Conservation (phyloP, 2,888 invertebrate genomes). For the Drosophila kuntzei region DNA sequence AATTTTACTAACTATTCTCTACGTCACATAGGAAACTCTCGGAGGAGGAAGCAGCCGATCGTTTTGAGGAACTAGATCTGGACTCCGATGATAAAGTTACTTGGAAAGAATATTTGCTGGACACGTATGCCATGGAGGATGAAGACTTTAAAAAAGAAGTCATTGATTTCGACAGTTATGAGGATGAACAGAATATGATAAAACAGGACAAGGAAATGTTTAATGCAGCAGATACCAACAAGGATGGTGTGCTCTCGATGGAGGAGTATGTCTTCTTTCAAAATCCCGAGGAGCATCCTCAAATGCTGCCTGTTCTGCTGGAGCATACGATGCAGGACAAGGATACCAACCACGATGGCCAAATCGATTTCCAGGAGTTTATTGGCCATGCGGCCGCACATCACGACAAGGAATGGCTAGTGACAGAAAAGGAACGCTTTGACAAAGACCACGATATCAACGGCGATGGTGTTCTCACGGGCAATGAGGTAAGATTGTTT, state of each 20-base stretch:
- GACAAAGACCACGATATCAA: slow-evolving; percentile 94
- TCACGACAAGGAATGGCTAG: slow-evolving; percentile 90
- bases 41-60: slow-evolving; percentile 94
- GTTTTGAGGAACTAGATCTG: slow-evolving; percentile 93
- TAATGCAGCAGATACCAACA: slow-evolving; percentile 92
- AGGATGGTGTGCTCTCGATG: slow-evolving; percentile 90
- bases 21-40: slow-evolving; percentile 89
- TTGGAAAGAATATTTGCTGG: slow-evolving; percentile 96
- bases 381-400: slow-evolving; percentile 86
- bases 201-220: slow-evolving; percentile 95
- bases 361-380: slow-evolving; percentile 90
- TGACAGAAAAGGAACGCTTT: slow-evolving; percentile 92
- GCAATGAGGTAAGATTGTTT: slow-evolving; percentile 87
- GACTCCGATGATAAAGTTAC: slow-evolving; percentile 92
- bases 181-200: slow-evolving; percentile 88
- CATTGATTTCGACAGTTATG: slow-evolving; percentile 86
- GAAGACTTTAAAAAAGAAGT: slow-evolving; percentile 86
- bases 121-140: slow-evolving; percentile 92
- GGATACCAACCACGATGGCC: slow-evolving; percentile 93
- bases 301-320: slow-evolving; percentile 93
- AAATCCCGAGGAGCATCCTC: slow-evolving; percentile 96
- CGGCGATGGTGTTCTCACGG: slow-evolving; percentile 92
- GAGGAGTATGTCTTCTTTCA: slow-evolving; percentile 95
- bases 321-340: slow-evolving; percentile 94
- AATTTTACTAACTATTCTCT: slow-evolving; percentile 1